Base-by-base conservation (phyloP, 2,888 invertebrate genomes). In the Dioctria linearis region DNA sequence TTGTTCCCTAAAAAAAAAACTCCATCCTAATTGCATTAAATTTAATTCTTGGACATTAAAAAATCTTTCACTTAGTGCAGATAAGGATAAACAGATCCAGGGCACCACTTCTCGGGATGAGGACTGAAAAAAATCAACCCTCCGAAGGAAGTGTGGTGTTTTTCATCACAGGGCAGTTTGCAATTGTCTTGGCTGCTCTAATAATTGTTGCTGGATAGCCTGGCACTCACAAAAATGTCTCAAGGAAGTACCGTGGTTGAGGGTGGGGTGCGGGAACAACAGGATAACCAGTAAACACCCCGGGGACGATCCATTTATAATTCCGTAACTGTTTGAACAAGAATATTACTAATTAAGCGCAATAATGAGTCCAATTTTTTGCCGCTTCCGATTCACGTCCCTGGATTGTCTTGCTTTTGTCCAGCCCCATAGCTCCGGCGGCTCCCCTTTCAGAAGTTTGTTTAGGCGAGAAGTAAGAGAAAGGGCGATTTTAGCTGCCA, bases 291-390 rank as follows among this genome's bases (percentile, higher is more conserved):
- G 80, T 80, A 80, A 82, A 80, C 78, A 80, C 65, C 82, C 82
- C 75, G 54, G 76, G 80, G 82, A 79, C 69, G 79, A 80, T 80
- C 80, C 75, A 82, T 82, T 82, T 82, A 82, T 82, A 82, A 82
- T 82, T 82, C 82, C 82, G 80, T 82, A 82, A 82, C 82, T 82
- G 82, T 82, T 82, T 82, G 80, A 82, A 82, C 82, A 82, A 82
- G 82, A 80, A 82, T 82, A 82, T 82, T 82, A 82, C 82, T 82
- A 82, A 82, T 82, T 82, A 82, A 82, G 82, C 82, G 80, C 80
- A 82, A 57, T 82, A 82, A 82, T 82, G 80, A 82, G 80, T 82
- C 61, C 78, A 80, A 80, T 80, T 82, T 82, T 82, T 82, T 82
- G 76, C 75, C 69, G 25, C 65, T 76, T 51, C 80, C 78, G 69